Base-by-base conservation (phyloP, 2,888 invertebrate species). In the Lutraria lutraria region DNA sequence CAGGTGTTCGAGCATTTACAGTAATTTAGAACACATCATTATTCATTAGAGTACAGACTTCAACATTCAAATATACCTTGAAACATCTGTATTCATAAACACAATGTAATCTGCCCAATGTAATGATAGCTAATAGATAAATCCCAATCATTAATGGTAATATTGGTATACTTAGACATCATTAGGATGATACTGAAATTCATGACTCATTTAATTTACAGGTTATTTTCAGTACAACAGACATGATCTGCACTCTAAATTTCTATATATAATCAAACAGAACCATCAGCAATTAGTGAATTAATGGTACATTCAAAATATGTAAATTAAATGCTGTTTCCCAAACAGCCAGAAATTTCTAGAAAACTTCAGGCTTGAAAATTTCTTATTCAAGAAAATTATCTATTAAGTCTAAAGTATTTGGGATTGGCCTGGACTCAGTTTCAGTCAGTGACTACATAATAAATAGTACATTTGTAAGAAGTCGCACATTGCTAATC, bases 81-180 rank as follows among this genome's bases (percentile, higher is more conserved):
- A 72, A 31, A 72, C 72, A 31, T 29, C 31, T 72, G 31, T 72
- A 72, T 72, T 12, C 31, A 72, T 29, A 72, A 31, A 29, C 15
- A 19, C 56, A 56, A 13, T 31, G 13, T 72, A 31, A 72, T 72
- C 72, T 72, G 72, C n/a, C 43, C n/a, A 63, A 63, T 63, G 63
- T 63, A 63, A 63, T 63, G 63, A 63, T 63, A n/a, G n/a, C 63
- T 63, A n/a, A 63, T n/a, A 63, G 63, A 63, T n/a, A 63, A 63
- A 63, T 63, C n/a, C 63, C 63, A 63, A 63, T 63, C 63, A 63
- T 63, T 63, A 63, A n/a, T n/a, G 10, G n/a, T 56, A 63, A n/a
- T 63, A 63, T 3, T n/a, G 10, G n/a, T 56, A 56, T 13, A 56
- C 56, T 56, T 43, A 56, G 15, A 56, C 19, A 56, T 12, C 19